phyloP scores from a whole-genome alignment of 2,797 vertebrate species.

The Enteromius paludinosus region DNA sequence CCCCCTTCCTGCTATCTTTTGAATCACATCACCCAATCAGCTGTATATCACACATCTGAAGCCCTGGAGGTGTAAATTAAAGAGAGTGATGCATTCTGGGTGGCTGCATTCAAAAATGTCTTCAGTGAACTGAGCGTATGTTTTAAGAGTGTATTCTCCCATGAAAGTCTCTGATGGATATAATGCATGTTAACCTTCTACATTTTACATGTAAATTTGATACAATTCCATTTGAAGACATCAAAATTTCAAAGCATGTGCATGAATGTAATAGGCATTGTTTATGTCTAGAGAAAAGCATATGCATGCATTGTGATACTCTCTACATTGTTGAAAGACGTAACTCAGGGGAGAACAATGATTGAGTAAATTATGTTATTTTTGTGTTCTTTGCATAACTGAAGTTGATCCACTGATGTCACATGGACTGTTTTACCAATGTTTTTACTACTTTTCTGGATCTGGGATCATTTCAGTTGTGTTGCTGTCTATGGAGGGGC shows the following conservation, averaged over 20 bases:
- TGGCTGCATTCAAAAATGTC: constrained; percentile 17
- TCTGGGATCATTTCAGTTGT: too few species aligned
- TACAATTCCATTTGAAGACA: background rate
- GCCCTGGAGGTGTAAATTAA: constrained; percentile 56
- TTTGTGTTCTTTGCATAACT: too few species aligned
- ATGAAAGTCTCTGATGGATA: background rate
- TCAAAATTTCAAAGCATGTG: background rate
- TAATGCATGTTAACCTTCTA: background rate
- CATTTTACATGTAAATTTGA: background rate
- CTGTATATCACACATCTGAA: constrained; percentile 45
- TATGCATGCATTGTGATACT: too few species aligned
- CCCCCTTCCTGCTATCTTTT: constrained; percentile 20
- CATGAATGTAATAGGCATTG: too few species aligned
- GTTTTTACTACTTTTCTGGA: too few species aligned
- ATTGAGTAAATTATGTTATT: too few species aligned
- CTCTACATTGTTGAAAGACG: too few species aligned
- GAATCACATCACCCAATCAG: constrained; percentile 50
- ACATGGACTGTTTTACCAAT: too few species aligned
- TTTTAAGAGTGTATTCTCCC: constrained; percentile 33
- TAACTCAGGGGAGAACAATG: too few species aligned
- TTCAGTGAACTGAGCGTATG: background rate
- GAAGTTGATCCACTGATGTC: too few species aligned
- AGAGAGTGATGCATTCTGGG: constrained; percentile 21
- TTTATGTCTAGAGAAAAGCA: too few species aligned
- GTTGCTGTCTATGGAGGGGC: too few species aligned